Percentiles rank a stretch among this genome's conserved stretches.
Conservation (phyloP, 2,113 vertebrate species). For the Ictalurus punctatus region DNA sequence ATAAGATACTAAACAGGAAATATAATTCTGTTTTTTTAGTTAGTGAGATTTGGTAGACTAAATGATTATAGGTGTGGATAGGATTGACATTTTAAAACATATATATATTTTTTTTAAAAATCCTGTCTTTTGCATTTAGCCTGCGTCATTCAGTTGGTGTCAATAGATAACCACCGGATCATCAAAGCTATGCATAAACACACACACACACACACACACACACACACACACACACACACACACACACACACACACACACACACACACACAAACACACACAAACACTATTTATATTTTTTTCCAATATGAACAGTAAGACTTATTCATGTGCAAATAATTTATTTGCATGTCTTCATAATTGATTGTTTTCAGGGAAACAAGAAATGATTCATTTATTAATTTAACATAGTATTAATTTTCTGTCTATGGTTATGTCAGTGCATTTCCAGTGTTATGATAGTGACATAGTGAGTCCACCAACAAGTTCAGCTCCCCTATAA, state of each 20-base stretch:
- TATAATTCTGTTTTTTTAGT: neutral
- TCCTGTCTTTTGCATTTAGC: neutral
- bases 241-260: no score
- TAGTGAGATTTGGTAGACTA: neutral
- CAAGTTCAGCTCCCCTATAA: neutral
- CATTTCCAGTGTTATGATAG: neutral
- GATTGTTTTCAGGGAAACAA: neutral
- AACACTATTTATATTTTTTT: neutral
- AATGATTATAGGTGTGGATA: neutral
- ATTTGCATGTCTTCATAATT: neutral
- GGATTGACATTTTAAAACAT: neutral
- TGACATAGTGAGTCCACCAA: neutral
- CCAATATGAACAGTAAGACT: neutral
- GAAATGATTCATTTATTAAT: neutral
- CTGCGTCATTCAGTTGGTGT: neutral
- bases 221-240: no score
- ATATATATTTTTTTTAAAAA: no score
- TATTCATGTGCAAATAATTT: neutral
- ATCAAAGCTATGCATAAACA: neutral
- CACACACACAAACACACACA: no score
- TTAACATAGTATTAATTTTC: neutral
- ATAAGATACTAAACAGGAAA: constrained; percentile 19
- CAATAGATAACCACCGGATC: neutral
- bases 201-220: no score
- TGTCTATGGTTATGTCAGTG: neutral